phyloP scores from a whole-genome alignment of 2,888 invertebrate genomes.

The Polydrusus tereticollis region DNA sequence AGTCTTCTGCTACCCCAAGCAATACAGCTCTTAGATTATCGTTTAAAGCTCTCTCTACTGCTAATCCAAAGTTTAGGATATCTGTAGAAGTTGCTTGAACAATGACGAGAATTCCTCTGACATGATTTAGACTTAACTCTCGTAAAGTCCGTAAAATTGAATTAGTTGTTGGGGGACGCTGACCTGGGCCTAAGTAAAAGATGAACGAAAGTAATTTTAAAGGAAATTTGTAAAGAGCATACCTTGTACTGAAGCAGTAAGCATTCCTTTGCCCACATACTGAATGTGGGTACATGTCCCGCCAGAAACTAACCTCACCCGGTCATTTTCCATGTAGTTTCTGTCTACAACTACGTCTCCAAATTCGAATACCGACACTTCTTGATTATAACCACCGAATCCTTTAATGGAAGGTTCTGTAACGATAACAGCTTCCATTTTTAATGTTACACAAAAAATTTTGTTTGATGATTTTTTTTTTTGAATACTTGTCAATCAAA shows the following conservation, averaged over 20 bases:
- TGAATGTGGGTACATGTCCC: constrained; percentile 72
- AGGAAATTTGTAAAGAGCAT: constrained; percentile 38
- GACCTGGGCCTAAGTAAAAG: constrained; percentile 59
- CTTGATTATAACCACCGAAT: constrained; percentile 55
- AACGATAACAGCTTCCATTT: constrained; percentile 11
- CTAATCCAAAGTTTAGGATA: constrained; percentile 84
- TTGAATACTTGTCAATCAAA: too few species aligned
- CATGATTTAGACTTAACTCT: constrained; percentile 60
- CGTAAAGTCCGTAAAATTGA: constrained; percentile 61
- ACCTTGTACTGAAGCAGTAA: constrained; percentile 83
- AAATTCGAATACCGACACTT: constrained; percentile 60
- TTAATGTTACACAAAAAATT: constrained; percentile 7
- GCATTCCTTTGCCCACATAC: constrained; percentile 81
- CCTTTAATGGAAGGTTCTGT: constrained; percentile 27
- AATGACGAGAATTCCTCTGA: constrained; percentile 79
- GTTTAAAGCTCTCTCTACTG: constrained; percentile 79
- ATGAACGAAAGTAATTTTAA: constrained; percentile 14
- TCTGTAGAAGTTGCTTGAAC: constrained; percentile 85
- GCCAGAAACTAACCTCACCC: constrained; percentile 77
- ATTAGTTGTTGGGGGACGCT: constrained; percentile 58
- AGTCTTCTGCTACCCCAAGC: constrained; percentile 79
- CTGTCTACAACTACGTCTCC: constrained; percentile 62
- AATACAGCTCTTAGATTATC: constrained; percentile 71
- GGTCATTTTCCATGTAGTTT: constrained; percentile 59
- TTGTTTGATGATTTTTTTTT: too few species aligned